These are phyloP conservation scores for Hymenopus coronatus DNA, from an alignment of 2,888 invertebrate species.

Conservation along the genomic window DNA sequence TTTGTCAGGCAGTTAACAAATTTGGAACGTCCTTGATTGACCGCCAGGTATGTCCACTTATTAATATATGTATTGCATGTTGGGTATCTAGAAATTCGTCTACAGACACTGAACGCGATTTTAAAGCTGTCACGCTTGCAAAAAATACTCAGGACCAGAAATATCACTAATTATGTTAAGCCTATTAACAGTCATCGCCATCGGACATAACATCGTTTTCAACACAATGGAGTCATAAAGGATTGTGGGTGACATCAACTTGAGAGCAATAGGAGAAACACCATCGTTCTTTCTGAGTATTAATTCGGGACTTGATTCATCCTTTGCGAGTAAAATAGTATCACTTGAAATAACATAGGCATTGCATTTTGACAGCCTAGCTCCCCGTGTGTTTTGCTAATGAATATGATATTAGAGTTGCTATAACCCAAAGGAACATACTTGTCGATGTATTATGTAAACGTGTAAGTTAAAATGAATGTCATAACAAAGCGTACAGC, in stretches of 20 bases:
- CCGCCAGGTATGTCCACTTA: constrained; percentile 49
- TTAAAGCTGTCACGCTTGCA: neutral
- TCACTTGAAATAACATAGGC: neutral
- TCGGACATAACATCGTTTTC: constrained; percentile 29
- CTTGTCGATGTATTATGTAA: constrained; percentile 9
- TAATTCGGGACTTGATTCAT: neutral
- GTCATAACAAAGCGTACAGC: neutral
- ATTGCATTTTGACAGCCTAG: neutral
- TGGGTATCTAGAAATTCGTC: constrained; percentile 39
- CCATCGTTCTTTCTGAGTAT: neutral
- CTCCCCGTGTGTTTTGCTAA: neutral
- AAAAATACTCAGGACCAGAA: neutral
- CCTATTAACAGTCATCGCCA: constrained; percentile 26
- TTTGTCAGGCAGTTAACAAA: constrained; percentile 57
- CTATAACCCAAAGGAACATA: neutral
- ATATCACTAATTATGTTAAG: constrained; percentile 6
- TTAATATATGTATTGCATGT: constrained; percentile 44
- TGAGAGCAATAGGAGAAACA: neutral
- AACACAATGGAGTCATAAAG: constrained; percentile 34
- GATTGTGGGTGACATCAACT: constrained; percentile 32
- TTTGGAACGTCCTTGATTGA: constrained; percentile 53
- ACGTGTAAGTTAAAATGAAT: constrained; percentile 2
- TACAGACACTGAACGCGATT: constrained; percentile 19
- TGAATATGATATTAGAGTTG: neutral
- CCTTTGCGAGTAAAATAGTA: neutral